Evolutionary conservation across 2,888 invertebrate genomes (phyloP).

Genomic region (Prenolepis imparis): DNA sequence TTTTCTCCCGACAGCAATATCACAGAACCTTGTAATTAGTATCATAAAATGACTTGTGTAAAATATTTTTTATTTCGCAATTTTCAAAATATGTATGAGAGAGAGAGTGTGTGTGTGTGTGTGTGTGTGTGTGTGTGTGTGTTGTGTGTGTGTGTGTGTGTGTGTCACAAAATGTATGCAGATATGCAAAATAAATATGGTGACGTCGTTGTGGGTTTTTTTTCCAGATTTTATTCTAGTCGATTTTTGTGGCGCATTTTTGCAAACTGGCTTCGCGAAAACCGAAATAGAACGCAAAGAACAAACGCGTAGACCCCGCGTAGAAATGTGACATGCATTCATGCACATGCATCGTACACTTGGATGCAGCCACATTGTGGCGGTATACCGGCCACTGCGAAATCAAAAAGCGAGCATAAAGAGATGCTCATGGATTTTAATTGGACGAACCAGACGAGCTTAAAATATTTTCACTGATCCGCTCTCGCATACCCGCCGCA

Average conservation of each 20-base stretch:
- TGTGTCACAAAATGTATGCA: not conserved
- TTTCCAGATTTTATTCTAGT: constrained; percentile 1
- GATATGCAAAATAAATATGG: not conserved
- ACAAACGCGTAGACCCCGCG: constrained; percentile 26
- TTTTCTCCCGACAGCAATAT: not conserved
- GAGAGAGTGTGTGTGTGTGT: too few species aligned
- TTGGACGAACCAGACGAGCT: constrained; percentile 9
- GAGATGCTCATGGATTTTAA: constrained; percentile 33
- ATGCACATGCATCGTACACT: constrained; percentile 36
- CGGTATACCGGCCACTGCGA: not conserved
- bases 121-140: too few species aligned
- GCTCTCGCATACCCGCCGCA: not conserved
- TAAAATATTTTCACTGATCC: constrained; percentile 39
- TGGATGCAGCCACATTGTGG: constrained; percentile 3
- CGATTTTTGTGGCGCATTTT: not conserved
- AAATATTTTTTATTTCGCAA: not conserved
- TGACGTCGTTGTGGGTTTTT: not conserved
- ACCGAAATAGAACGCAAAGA: constrained; percentile 51
- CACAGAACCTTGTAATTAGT: not conserved
- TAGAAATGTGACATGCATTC: constrained; percentile 46
- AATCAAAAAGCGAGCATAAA: constrained; percentile 50
- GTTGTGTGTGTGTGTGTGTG: too few species aligned
- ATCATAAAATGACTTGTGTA: not conserved
- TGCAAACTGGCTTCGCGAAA: constrained; percentile 34
- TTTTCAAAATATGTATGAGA: not conserved